phyloP scores from a whole-genome alignment of 2,888 invertebrate species.

The Agriopis leucophaearia region DNA sequence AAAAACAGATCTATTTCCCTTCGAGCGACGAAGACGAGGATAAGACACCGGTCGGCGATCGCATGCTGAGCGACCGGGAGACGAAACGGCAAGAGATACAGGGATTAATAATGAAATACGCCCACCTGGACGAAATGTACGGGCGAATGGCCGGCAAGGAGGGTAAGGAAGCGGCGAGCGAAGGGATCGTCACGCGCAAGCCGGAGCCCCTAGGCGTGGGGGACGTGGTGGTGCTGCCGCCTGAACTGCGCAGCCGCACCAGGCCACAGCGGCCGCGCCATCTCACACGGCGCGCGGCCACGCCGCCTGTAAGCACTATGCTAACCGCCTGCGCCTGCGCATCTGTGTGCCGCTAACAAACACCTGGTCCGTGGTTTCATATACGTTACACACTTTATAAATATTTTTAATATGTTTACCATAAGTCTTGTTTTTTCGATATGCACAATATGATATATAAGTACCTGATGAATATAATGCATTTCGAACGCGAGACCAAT shows the following conservation, averaged over 20 bases:
- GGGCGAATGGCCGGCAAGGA: conserved; percentile 79
- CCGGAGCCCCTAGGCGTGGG: conserved; percentile 74
- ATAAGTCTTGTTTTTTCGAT: not conserved
- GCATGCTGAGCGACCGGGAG: conserved; percentile 89
- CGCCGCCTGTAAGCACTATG: conserved; percentile 86
- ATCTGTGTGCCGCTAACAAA: conserved; percentile 82
- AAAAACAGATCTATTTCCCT: conserved; percentile 81
- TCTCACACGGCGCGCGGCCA: conserved; percentile 83
- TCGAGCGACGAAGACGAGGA: conserved; percentile 85
- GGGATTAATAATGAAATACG: conserved; percentile 93
- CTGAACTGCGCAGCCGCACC: conserved; percentile 78
- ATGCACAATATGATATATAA: not conserved
- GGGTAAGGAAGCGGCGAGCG: conserved; percentile 62
- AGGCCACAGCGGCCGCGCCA: conserved; percentile 77
- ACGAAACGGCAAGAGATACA: conserved; percentile 94
- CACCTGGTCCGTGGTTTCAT: conserved; percentile 75
- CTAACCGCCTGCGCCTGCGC: conserved; percentile 80
- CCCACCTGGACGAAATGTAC: conserved; percentile 91
- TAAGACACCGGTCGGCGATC: conserved; percentile 84
- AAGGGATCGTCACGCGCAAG: conserved; percentile 57
- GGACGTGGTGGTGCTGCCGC: conserved; percentile 77
- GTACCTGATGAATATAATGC: conserved; percentile 1
- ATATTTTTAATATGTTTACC: not conserved
- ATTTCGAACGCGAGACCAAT: not conserved
- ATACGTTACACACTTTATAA: not conserved